Evolutionary conservation across 2,888 invertebrate species (phyloP).

Genomic region (Gerris lacustris): DNA sequence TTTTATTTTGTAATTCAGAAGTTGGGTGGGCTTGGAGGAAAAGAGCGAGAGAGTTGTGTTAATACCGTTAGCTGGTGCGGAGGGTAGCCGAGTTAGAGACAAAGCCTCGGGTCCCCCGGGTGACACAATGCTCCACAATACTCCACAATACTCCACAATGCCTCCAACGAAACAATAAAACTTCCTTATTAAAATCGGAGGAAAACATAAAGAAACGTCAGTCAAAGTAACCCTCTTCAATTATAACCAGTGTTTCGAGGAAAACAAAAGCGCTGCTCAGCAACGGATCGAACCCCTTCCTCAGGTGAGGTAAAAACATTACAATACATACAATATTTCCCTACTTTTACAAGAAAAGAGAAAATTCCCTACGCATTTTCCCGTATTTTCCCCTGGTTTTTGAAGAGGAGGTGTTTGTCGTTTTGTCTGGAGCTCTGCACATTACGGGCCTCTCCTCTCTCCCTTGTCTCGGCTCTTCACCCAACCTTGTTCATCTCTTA

Average conservation of each 20-base stretch:
- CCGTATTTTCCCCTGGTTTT: neutral
- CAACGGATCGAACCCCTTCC: neutral
- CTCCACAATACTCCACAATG: neutral
- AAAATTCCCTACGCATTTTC: neutral
- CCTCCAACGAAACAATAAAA: neutral
- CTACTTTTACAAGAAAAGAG: neutral
- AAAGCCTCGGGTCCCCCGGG: neutral
- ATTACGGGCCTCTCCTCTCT: neutral
- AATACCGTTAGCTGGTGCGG: neutral
- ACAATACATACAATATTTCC: neutral
- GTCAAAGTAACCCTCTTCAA: slow-evolving; percentile 5
- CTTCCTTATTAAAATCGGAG: slow-evolving; percentile 5
- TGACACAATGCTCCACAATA: neutral
- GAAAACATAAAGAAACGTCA: slow-evolving; percentile 3
- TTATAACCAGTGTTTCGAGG: neutral
- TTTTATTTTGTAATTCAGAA: slow-evolving; percentile 1
- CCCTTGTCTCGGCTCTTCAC: neutral
- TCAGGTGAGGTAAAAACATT: neutral
- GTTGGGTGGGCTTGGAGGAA: neutral
- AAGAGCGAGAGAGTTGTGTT: neutral
- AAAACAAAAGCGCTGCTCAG: neutral
- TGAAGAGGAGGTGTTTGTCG: neutral
- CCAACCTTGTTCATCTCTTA: neutral
- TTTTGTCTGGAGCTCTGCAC: neutral
- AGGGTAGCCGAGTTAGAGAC: neutral